Conservation (phyloP, 2,888 invertebrate genomes). For the Conistra vaccinii region DNA sequence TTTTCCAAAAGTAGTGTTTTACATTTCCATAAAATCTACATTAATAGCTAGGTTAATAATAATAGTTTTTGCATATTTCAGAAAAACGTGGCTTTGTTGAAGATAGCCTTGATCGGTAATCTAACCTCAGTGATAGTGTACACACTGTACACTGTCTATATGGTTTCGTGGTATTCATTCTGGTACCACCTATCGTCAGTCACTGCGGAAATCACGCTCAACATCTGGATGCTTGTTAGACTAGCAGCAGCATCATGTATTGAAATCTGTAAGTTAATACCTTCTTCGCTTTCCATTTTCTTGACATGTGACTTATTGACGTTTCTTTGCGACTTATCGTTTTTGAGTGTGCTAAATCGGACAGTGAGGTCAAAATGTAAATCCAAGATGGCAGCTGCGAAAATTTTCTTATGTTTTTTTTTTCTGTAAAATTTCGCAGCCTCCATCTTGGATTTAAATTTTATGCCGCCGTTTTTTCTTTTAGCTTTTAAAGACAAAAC, state of each 20-base stretch:
- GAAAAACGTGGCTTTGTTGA: conserved; percentile 13
- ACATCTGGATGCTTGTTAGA: background rate
- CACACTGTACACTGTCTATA: background rate
- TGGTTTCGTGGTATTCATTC: background rate
- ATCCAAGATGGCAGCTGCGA: too few relatives aligned
- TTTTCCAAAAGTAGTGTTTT: background rate
- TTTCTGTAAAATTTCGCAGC: too few relatives aligned
- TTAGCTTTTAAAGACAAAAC: too few relatives aligned
- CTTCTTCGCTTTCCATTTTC: background rate
- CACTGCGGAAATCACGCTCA: fast-evolving
- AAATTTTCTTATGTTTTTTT: too few relatives aligned
- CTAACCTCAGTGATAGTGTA: conserved; percentile 1
- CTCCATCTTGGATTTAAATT: too few relatives aligned
- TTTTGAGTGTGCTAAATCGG: too few relatives aligned
- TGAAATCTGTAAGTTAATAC: conserved; percentile 13
- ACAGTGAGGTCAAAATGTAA: too few relatives aligned
- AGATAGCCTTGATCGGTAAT: conserved; percentile 4
- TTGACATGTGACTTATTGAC: too few relatives aligned
- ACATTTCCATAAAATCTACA: background rate
- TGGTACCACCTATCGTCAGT: background rate
- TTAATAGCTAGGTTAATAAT: background rate
- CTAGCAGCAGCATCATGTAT: background rate
- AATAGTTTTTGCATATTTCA: conserved; percentile 7
- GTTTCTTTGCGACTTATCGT: too few relatives aligned
- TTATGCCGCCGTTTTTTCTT: too few relatives aligned